Evolutionary conservation across 2,888 invertebrate species (phyloP), one percentile per base, ranked within the genome.

Genomic region (Notodonta dromedarius): DNA sequence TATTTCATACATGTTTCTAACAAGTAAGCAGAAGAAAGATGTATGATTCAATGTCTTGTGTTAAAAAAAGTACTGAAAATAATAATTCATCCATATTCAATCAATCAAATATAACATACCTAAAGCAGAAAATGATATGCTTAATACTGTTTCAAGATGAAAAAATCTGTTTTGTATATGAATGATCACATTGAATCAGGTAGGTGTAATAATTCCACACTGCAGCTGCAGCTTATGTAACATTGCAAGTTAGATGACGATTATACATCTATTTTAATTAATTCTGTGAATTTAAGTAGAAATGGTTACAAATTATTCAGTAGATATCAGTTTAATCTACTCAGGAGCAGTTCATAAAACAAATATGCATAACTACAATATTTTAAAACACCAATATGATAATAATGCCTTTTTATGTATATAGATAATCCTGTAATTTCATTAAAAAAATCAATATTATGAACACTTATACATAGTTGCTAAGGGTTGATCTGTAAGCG

Each of bases 401-500:
- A 24, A 44, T 11, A 44, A 35, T 6, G 35, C 35, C 7, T 5
- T 35, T 35, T 35, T 9, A 44, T 44, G 13, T 44, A 24, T 24
- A 24, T 44, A 44, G 11, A 48, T 13, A 44, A 60, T 14, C 59
- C 57, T 59, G 58, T 54, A 63, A 60, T 62, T 57, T 32, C 55
- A 58, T 24, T 24, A 24, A 52, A 52, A 71, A 71, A 46, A 54
- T 52, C 60, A 12, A 8, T 32, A 53, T 53, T 35, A 54, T 40
- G 39, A 35, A 39, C 39, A 54, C 54, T 54, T 39, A 39, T 39
- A 54, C 39, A 54, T 35, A 53, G 53, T 9, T 12, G n/a, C 32
- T 13, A 67, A 66, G 63, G 71, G 70, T 77, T 78, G 71, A 73
- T 70, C 70, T 72, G 63, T 65, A 71, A 70, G 61, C 59, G 71